Evolutionary conservation across 2,113 vertebrate genomes (phyloP), one percentile per base, ranked within the genome.

Genomic region (Scomber scombrus): DNA sequence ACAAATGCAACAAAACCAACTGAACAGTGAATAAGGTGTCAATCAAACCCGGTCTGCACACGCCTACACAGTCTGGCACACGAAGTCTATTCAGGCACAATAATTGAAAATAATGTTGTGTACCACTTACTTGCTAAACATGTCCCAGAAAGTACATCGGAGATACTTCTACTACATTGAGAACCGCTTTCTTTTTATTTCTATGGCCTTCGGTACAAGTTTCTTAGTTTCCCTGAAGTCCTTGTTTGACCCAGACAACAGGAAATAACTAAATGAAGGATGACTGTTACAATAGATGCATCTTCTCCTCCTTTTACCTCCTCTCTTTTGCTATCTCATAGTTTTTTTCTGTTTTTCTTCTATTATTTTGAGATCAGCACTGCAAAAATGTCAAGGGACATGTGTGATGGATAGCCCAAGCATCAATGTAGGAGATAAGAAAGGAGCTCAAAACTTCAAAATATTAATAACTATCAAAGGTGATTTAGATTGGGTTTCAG

Each of bases 401-500:
- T 6, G 11, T n/a, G 16, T 18, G 3, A 46, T 21, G 18, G 12
- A 6, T 16, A 1, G 45, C 54, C 21, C 18, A 46, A 26, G 0
- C 55, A 23, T 21, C 8, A 10, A 26, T 8, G 6, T 2, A 51
- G 11, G 57, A 64, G 19, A 60, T 52, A 40, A 40, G 34, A 8
- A 40, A 9, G 34, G 3, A 26, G 8, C 21, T 51, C 51, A 29
- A 3, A 0, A 21, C 21, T n/a, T 2, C 3, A 21, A 52, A n/a
- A 65, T 34, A 18, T 16, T 5, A 57, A 64, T 49, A 34, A 47
- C 15, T 34, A 26, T 46, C 60, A 45, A 55, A 34, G 16, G 16
- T 3, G 11, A 56, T 34, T 79, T 46, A 43, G 71, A 50, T 70
- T 26, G 21, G 3, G 23, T 71, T 71, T 52, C 40, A 77, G 40